phyloP scores from a whole-genome alignment of 2,888 invertebrate genomes.

The Crepidodera aurea region DNA sequence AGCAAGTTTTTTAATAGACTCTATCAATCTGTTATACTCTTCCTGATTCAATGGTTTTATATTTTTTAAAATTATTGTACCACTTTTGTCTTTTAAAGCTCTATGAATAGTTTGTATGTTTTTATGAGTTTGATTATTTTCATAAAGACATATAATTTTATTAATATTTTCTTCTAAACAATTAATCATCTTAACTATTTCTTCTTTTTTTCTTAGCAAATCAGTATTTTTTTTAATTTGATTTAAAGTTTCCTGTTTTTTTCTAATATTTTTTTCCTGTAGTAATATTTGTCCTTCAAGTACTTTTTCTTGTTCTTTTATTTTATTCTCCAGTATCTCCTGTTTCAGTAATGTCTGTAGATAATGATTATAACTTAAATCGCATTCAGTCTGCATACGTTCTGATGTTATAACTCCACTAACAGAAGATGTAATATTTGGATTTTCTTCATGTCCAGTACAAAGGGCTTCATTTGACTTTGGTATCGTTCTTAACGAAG shows the following conservation, averaged over 20 bases:
- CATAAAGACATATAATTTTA: slow-evolving; percentile 10
- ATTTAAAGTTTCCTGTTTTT: slow-evolving; percentile 9
- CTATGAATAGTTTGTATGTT: slow-evolving; percentile 20
- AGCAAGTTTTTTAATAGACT: slow-evolving; percentile 20
- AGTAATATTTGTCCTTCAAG: slow-evolving; percentile 29
- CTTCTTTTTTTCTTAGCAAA: slow-evolving; percentile 21
- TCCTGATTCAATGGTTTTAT: slow-evolving; percentile 33
- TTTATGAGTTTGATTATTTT: slow-evolving; percentile 23
- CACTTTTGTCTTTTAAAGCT: slow-evolving; percentile 18
- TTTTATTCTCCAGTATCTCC: slow-evolving; percentile 4
- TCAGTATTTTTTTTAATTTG: slow-evolving; percentile 23
- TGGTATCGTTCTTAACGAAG: too few relatives aligned
- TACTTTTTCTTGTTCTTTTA: neutral
- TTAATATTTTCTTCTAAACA: slow-evolving; percentile 22
- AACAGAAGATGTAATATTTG: too few relatives aligned
- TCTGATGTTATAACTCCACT: too few relatives aligned
- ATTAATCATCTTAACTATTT: slow-evolving; percentile 28
- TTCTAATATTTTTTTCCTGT: slow-evolving; percentile 31
- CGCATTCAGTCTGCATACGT: too few relatives aligned
- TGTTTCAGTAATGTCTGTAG: slow-evolving; percentile 38
- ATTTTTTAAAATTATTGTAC: slow-evolving; percentile 32
- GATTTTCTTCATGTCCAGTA: too few relatives aligned
- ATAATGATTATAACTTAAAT: slow-evolving; percentile 39
- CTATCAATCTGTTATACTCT: slow-evolving; percentile 34
- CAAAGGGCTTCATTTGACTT: too few relatives aligned